Evolutionary conservation across 2,888 invertebrate species (phyloP).

Genomic region (Agelastica alni): DNA sequence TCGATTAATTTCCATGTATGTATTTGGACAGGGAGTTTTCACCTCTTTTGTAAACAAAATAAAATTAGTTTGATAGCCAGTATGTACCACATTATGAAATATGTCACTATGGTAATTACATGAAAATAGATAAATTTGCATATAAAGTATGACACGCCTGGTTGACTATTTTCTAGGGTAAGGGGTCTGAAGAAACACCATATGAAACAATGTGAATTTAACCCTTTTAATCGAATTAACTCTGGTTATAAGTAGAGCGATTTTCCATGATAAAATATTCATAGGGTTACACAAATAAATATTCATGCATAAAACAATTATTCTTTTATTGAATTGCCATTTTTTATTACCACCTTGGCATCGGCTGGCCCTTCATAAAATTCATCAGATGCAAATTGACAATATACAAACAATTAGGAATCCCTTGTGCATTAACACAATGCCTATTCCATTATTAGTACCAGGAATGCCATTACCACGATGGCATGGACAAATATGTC

Average conservation of each 20-base stretch:
- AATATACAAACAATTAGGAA: constrained; percentile 58
- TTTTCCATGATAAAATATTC: constrained; percentile 32
- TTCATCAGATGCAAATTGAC: constrained; percentile 57
- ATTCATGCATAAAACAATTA: constrained; percentile 37
- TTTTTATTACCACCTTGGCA: constrained; percentile 41
- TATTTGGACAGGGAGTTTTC: no score
- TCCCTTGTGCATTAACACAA: constrained; percentile 55
- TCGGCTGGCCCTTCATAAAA: constrained; percentile 42
- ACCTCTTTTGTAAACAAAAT: no score
- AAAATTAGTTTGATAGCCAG: not conserved
- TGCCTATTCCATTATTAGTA: constrained; percentile 56
- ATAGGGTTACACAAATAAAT: constrained; percentile 34
- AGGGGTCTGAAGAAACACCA: constrained; percentile 15
- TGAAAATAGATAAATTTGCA: constrained; percentile 17
- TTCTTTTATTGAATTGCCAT: constrained; percentile 42
- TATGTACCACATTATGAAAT: constrained; percentile 4
- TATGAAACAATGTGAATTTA: constrained; percentile 33
- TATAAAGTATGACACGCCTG: constrained; percentile 15
- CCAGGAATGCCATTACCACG: constrained; percentile 55
- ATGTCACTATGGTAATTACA: constrained; percentile 12
- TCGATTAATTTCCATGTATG: no score
- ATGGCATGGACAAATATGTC: constrained; percentile 52
- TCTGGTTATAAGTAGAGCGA: constrained; percentile 21
- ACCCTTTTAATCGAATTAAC: constrained; percentile 33
- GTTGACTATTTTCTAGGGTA: constrained; percentile 14